Base-by-base conservation (phyloP, 2,797 vertebrate species). In the Oreochromis grahami region DNA sequence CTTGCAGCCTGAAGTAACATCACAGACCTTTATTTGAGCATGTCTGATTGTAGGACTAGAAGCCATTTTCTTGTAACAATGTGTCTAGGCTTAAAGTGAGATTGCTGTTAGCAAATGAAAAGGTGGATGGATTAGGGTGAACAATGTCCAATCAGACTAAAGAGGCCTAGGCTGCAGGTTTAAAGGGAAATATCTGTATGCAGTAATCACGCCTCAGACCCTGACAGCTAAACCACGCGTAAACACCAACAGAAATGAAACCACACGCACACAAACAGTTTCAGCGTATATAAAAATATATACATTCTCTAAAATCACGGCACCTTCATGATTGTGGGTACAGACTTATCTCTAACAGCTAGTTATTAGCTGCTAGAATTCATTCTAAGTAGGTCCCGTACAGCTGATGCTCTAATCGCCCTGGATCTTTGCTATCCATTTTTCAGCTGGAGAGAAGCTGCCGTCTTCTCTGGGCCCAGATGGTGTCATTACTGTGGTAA, bases 401-500 rank as follows among this genome's bases (percentile, higher is more conserved):
- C 94, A 95, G 94, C 94, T 94, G 94, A 95, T 90, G 91, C 93
- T 94, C 91, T 96, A 96, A 96, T 96, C 94, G 89, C 91, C 88
- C 91, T 84, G 92, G 87, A 96, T 95, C 91, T 94, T 95, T 93
- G 92, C 88, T 79, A 95, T 94, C 91, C 93, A 96, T 96, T 96
- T 95, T 95, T 96, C 94, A 96, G 93, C 92, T 90, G 93, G 88
- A 92, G 93, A 92, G 91, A 93, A 90, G 93, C 93, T 89, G 93
- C 92, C 89, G 88, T 95, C 94, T 95, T 95, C 90, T 90, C 92
- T 63, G 77, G 91, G 94, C 95, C 94, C 96, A 96, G 96, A 96
- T 96, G 96, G 96, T 95, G 94, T 96, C 95, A 96, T 96, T 96
- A 96, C 94, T 91, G 92, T 91, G 91, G 92, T 94, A 93, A 95